Evolutionary conservation across 2,888 invertebrate species (phyloP), one percentile per base, ranked within the genome.

Genomic region (Sesia bembeciformis): DNA sequence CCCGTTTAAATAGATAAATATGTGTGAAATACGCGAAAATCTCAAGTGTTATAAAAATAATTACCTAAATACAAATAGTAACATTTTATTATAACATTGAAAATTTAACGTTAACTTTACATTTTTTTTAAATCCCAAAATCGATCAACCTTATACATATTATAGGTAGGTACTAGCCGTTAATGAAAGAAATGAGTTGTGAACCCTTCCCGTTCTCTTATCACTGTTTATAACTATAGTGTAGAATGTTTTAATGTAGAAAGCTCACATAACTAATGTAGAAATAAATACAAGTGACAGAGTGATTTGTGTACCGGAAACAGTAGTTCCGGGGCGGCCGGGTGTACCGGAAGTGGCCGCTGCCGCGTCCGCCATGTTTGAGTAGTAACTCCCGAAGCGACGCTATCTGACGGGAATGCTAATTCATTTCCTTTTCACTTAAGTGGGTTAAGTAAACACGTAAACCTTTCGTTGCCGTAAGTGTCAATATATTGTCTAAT

Each of bases 251-350:
- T 23, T 23, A 23, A 23, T 23, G 2, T 23, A 23, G 23, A 23
- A 23, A 23, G 23, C 23, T 23, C 23, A 23, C 23, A 41, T 8
- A 46, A 8, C 8, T 46, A 46, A 46, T 46, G 8, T n/a, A 50
- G 53, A 58, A 60, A 72, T 66, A 68, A 74, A 70, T 62, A 65
- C 62, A 68, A 76, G 74, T 70, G 72, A 69, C 74, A 63, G 65
- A 70, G 68, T 77, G 78, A 80, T 78, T 81, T 77, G 74, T 77
- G 65, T 61, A 58, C 60, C 73, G 81, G 80, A 78, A 78, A 69
- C 67, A 64, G 68, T 64, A 63, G 66, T 77, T 77, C 80, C 78
- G 78, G 50, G 39, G 68, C 66, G 69, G 70, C 68, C 66, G 66
- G 74, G 70, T 71, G 74, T 71, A 64, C 69, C 70, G 81, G 79